phyloP scores from a whole-genome alignment of 2,797 vertebrate species.

The Nannoperca obscura region DNA sequence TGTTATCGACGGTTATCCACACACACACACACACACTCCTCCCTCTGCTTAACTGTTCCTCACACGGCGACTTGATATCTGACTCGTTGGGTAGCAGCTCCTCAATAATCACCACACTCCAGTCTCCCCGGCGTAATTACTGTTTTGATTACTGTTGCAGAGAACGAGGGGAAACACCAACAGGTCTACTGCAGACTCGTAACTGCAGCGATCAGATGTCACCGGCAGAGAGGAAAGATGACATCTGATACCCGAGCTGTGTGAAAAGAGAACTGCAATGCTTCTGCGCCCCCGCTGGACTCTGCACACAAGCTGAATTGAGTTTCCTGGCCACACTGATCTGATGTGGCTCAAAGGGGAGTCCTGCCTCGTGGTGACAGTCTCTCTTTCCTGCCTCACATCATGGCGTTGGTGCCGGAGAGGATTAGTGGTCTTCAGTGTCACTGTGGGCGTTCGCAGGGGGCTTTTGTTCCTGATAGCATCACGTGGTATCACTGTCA shows the following conservation, averaged over 20 bases:
- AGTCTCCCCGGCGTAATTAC: conserved; percentile 25
- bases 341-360: conserved; percentile 43
- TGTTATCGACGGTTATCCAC: conserved; percentile 24
- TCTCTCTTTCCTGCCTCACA: conserved; percentile 41
- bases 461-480: conserved; percentile 22
- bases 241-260: not conserved
- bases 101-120: conserved; percentile 18
- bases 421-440: conserved; percentile 31
- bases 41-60: not conserved
- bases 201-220: conserved; percentile 44
- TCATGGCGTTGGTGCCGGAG: conserved; percentile 21
- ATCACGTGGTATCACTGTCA: conserved; percentile 15
- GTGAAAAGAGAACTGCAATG: conserved; percentile 5
- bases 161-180: conserved; percentile 15
- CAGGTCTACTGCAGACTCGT: not conserved
- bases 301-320: conserved; percentile 48
- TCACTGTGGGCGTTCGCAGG: conserved; percentile 16
- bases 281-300: not conserved
- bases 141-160: conserved; percentile 39
- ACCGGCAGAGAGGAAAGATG: not conserved
- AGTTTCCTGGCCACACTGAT: conserved; percentile 61
- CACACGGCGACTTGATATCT: conserved; percentile 28
- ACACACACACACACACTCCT: not conserved
- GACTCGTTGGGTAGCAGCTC: not conserved
- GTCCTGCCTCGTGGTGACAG: conserved; percentile 13